Conservation (phyloP, 2,888 invertebrate species). For the Macaria liturata region DNA sequence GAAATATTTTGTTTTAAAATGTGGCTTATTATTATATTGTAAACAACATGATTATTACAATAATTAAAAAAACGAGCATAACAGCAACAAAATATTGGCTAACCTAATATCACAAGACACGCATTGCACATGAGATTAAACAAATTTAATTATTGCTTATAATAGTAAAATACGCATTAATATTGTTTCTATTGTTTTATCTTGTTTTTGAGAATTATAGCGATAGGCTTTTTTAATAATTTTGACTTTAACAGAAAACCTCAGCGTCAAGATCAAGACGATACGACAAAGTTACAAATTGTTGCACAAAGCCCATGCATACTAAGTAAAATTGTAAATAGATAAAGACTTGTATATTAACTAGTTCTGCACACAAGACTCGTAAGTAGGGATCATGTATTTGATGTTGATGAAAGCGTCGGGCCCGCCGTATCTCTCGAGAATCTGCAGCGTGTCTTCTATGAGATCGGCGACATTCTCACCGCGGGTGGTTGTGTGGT, state of each 20-base stretch:
- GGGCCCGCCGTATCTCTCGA: constrained; percentile 96
- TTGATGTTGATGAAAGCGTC: constrained; percentile 99
- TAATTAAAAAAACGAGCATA: neutral
- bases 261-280: too few species aligned
- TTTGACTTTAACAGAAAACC: too few species aligned
- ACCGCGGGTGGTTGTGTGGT: constrained; percentile 93
- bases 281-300: too few species aligned
- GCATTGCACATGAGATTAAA: constrained; percentile 16
- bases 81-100: neutral
- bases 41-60: too few species aligned
- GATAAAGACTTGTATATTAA: neutral
- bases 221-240: too few species aligned
- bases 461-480: constrained; percentile 96
- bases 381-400: constrained; percentile 98
- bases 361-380: constrained; percentile 93
- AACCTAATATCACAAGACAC: constrained; percentile 18
- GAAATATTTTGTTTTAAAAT: too few species aligned
- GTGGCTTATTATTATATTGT: too few species aligned
- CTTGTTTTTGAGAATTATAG: too few species aligned
- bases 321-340: too few species aligned
- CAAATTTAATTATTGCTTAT: neutral
- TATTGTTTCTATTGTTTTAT: too few species aligned
- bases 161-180: too few species aligned
- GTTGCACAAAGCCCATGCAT: too few species aligned
- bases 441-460: constrained; percentile 94